These are phyloP conservation scores for Indicator maculatus DNA, from an alignment of 2,113 vertebrate genomes.

Conservation along the genomic window DNA sequence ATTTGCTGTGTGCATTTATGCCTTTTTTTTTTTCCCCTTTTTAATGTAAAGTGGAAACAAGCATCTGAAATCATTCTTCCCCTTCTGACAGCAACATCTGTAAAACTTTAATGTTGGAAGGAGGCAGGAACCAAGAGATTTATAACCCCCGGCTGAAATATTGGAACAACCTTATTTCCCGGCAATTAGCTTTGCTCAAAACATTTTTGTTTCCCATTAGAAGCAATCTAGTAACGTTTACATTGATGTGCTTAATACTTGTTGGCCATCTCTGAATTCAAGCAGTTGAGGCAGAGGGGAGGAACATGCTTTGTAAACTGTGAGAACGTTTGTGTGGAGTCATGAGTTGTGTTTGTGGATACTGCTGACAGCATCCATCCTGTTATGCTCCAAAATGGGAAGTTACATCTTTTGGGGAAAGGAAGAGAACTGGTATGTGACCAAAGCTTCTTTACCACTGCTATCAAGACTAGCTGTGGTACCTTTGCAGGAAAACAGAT, in stretches of 20 bases:
- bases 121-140: slow-evolving; percentile 50
- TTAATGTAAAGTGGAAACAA: slow-evolving; percentile 35
- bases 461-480: neutral
- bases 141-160: slow-evolving; percentile 59
- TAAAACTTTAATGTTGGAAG: slow-evolving; percentile 58
- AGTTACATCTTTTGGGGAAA: neutral
- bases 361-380: neutral
- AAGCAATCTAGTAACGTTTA: slow-evolving; percentile 53
- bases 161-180: slow-evolving; percentile 67
- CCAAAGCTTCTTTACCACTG: neutral
- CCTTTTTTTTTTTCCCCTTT: neutral
- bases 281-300: neutral
- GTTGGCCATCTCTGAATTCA: slow-evolving; percentile 28
- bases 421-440: neutral
- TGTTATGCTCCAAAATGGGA: neutral
- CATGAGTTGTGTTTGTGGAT: neutral
- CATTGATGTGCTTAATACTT: slow-evolving; percentile 41
- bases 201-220: slow-evolving; percentile 70
- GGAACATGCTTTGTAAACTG: neutral
- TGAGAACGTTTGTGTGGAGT: neutral
- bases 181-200: slow-evolving; percentile 66
- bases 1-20: neutral
- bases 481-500: neutral
- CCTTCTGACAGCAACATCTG: slow-evolving; percentile 64
- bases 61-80: slow-evolving; percentile 57